phyloP scores from a whole-genome alignment of 2,888 invertebrate species.

The Lampropteryx suffumata region DNA sequence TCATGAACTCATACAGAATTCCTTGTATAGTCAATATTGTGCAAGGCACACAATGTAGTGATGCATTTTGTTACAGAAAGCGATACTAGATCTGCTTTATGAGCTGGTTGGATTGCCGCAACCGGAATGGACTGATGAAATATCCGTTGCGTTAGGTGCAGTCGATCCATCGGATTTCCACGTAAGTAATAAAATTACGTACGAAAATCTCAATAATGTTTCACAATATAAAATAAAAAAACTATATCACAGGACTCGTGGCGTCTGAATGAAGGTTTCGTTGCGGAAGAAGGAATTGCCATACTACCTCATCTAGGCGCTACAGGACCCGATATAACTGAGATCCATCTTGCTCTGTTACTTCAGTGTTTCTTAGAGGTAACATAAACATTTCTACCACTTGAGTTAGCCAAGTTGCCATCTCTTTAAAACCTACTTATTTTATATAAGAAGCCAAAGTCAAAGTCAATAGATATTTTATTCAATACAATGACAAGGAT shows the following conservation, averaged over 20 bases:
- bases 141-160: constrained; percentile 92
- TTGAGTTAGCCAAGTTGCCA: too few relatives aligned
- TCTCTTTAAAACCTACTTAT: too few relatives aligned
- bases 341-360: constrained; percentile 94
- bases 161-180: constrained; percentile 93
- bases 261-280: constrained; percentile 96
- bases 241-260: constrained; percentile 90
- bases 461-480: too few relatives aligned
- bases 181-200: constrained; percentile 46
- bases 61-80: constrained; percentile 84
- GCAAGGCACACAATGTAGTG: too few relatives aligned
- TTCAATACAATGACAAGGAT: too few relatives aligned
- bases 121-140: constrained; percentile 96
- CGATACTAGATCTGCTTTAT: constrained; percentile 94
- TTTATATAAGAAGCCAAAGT: too few relatives aligned
- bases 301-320: constrained; percentile 93
- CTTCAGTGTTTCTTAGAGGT: constrained; percentile 94
- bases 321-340: constrained; percentile 93
- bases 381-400: constrained; percentile 10
- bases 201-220: neutral
- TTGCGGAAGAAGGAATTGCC: constrained; percentile 94
- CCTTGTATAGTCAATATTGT: too few relatives aligned
- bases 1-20: too few relatives aligned
- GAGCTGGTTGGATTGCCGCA: constrained; percentile 94
- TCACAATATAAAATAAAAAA: too few relatives aligned